A percentile compares a stretch with the other conserved stretches of the same genome.
Conservation (phyloP, 2,113 vertebrate genomes). For the Sialia sialis region DNA sequence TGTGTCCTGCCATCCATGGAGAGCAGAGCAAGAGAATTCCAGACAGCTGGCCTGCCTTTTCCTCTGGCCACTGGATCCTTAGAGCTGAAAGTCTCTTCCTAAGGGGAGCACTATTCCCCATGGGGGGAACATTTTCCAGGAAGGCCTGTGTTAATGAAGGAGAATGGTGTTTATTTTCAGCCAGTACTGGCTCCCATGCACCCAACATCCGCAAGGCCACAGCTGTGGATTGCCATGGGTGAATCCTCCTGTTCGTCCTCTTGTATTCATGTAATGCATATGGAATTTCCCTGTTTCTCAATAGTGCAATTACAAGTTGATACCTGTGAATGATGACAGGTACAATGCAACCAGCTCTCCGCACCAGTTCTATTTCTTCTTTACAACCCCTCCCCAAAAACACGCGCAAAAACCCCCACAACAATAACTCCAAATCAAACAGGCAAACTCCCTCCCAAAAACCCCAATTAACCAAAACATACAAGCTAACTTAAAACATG, state of each 20-base stretch:
- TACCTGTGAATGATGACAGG: not conserved
- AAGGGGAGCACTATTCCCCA: not conserved
- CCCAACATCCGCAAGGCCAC: not conserved
- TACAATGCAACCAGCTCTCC: not conserved
- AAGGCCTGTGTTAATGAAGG: not conserved
- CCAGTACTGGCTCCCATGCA: not conserved
- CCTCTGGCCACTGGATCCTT: not conserved
- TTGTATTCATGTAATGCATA: not conserved
- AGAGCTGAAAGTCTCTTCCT: not conserved
- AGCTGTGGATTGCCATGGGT: not conserved
- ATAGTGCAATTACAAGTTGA: rapidly evolving
- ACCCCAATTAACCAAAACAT: not conserved
- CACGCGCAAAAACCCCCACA: not conserved
- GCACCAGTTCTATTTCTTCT: not conserved
- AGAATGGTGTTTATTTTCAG: no score
- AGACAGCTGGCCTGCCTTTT: not conserved
- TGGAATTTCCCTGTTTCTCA: not conserved
- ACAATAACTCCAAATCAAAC: not conserved
- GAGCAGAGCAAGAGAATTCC: not conserved
- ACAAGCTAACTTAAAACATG: not conserved
- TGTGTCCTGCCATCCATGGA: not conserved
- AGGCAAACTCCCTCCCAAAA: not conserved
- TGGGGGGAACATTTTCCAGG: not conserved
- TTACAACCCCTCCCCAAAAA: not conserved
- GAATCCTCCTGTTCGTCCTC: not conserved